These are phyloP conservation scores for Synaphobranchus kaupii DNA, from an alignment of 2,797 vertebrate species.

Conservation along the genomic window DNA sequence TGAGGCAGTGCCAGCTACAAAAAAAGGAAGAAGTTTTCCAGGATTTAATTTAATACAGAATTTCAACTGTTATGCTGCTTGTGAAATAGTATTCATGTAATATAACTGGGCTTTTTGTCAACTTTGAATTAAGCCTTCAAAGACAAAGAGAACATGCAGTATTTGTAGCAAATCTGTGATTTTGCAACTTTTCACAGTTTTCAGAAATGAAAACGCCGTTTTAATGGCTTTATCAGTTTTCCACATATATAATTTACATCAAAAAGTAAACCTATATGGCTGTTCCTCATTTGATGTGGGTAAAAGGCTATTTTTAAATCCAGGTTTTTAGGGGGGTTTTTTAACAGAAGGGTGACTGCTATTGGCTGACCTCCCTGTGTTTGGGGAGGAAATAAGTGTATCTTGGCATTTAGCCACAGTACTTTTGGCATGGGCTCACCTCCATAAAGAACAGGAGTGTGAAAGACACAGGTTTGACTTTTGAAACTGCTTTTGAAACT, in stretches of 20 bases:
- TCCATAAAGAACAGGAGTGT: conserved; percentile 12
- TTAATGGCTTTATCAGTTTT: too few species aligned
- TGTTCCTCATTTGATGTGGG: conserved; percentile 42
- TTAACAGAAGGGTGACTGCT: conserved; percentile 55
- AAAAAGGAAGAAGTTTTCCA: conserved; percentile 46
- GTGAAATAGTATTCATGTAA: conserved; percentile 61
- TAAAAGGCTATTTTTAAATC: conserved; percentile 53
- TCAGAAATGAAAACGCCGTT: neutral
- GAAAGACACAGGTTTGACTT: conserved; percentile 26
- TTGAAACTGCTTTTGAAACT: conserved; percentile 13
- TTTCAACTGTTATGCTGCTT: conserved; percentile 60
- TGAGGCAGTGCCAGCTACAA: conserved; percentile 41
- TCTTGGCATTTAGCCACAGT: conserved; percentile 32
- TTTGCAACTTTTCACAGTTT: conserved; percentile 20
- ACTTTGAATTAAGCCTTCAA: conserved; percentile 60
- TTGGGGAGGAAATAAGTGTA: conserved; percentile 34
- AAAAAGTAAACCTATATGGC: neutral
- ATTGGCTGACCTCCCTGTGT: conserved; percentile 49
- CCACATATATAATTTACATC: neutral
- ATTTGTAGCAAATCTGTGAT: conserved; percentile 40
- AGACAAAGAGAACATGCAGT: conserved; percentile 39
- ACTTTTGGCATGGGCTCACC: conserved; percentile 16
- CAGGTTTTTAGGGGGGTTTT: conserved; percentile 29
- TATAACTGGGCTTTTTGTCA: conserved; percentile 61
- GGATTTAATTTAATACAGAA: conserved; percentile 54